Evolutionary conservation across 2,888 invertebrate species (phyloP).

Genomic region (Apamea epomidion): DNA sequence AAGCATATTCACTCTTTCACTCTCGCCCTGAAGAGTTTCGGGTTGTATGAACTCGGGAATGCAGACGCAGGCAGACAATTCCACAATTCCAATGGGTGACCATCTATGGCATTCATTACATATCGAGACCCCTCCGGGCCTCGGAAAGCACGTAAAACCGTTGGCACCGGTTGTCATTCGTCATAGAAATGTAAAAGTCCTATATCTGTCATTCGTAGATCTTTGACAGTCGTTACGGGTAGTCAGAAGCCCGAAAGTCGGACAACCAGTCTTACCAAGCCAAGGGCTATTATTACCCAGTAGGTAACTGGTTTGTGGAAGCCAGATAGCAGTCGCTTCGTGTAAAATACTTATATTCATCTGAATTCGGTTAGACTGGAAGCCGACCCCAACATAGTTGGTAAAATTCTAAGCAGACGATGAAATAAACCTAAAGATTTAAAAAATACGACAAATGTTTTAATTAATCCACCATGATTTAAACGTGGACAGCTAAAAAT

Average conservation of each 20-base stretch:
- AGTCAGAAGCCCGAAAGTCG: not conserved
- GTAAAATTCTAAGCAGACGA: not conserved
- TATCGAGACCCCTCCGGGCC: not conserved
- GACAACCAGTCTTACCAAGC: too few relatives aligned
- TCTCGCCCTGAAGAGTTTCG: too few relatives aligned
- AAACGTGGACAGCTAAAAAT: conserved; percentile 23
- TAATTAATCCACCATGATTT: conserved; percentile 20
- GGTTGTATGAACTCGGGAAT: too few relatives aligned
- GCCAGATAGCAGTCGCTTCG: not conserved
- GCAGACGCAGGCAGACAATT: too few relatives aligned
- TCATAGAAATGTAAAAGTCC: too few relatives aligned
- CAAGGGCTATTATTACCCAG: not conserved
- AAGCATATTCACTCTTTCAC: too few relatives aligned
- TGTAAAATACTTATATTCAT: not conserved
- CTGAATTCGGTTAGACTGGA: not conserved
- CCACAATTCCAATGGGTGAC: too few relatives aligned
- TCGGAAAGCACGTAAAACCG: not conserved
- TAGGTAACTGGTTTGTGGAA: not conserved
- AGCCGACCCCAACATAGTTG: too few relatives aligned
- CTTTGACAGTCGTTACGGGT: not conserved
- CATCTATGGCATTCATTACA: not conserved
- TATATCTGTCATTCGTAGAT: not conserved
- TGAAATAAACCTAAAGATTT: conserved; percentile 13
- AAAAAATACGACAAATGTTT: conserved; percentile 7
- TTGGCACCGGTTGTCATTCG: not conserved